phyloP scores from a whole-genome alignment of 2,888 invertebrate species.

The Trissolcus japonicus region DNA sequence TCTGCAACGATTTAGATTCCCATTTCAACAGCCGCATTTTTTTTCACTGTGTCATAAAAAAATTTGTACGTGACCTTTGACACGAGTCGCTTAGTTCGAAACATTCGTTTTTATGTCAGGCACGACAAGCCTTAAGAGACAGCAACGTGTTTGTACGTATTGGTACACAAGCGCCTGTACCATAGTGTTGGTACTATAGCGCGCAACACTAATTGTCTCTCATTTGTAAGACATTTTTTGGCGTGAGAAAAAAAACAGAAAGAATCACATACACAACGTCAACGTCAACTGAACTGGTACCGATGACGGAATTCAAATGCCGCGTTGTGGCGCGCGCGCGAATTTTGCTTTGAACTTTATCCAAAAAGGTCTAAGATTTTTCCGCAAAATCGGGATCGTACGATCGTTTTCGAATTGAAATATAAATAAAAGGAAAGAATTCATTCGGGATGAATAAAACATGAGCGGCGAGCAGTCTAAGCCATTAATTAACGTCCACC shows the following conservation, averaged over 20 bases:
- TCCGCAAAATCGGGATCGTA: not conserved
- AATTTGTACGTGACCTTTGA: constrained; percentile 51
- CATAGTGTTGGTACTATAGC: constrained; percentile 35
- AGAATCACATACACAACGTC: too few species aligned
- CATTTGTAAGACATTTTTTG: constrained; percentile 27
- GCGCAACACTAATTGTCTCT: constrained; percentile 41
- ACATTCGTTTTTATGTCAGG: constrained; percentile 58
- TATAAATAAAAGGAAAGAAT: constrained; percentile 18
- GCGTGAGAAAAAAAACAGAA: constrained; percentile 8
- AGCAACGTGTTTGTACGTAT: constrained; percentile 27
- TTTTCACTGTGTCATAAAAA: not conserved
- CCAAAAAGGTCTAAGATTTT: too few species aligned
- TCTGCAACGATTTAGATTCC: not conserved
- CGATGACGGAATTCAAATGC: too few species aligned
- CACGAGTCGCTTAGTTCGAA: constrained; percentile 48
- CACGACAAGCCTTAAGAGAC: constrained; percentile 55
- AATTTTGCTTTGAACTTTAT: too few species aligned
- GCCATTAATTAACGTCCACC: constrained; percentile 37
- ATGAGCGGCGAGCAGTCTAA: constrained; percentile 8
- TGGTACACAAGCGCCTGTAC: constrained; percentile 23
- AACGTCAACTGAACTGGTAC: too few species aligned
- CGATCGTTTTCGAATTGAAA: too few species aligned
- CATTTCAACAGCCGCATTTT: not conserved
- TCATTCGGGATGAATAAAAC: constrained; percentile 22
- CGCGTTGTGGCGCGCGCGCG: too few species aligned